Evolutionary conservation across 2,888 invertebrate species (phyloP), one percentile per base, ranked within the genome.

Genomic region (Dusona sp.): DNA sequence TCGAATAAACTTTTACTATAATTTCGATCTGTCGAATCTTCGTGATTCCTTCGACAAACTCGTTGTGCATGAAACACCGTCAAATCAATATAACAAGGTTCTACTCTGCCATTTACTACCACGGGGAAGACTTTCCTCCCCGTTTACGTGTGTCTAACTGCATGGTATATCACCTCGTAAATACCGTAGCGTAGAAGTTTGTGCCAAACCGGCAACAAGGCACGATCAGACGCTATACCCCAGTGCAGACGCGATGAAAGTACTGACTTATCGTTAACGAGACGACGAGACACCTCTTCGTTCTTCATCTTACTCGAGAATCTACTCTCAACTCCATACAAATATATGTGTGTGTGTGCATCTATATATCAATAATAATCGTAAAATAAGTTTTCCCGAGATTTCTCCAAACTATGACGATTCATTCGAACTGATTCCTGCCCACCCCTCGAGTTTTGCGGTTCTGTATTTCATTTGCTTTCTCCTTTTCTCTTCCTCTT

Each of bases 221-320:
- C 70, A 83, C 86, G 83, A 86, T 75, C 77, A 22, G 54, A 70
- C 64, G 42, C 72, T 45, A 65, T 38, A 29, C 29, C 38, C n/a
- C 25, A n/a, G 9, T n/a, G 45, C 38, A 74, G 29, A 72, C 45
- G 70, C 75, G 65, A 64, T 51, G 77, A 72, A 86, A 70, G 61
- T 54, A 70, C 86, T 61, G 86, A 86, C 75, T 73, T 70, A 29
- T 72, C 72, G 79, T 72, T 86, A 86, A 85, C 83, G 83, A 85
- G 83, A 29, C 70, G 64, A 48, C 77, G 83, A 83, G 77, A 77
- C 86, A 73, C 29, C 48, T 64, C 9, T 80, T 77, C 72, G 64
- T 70, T 79, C 19, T 67, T 38, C 38, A 38, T 77, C 65, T 64
- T 78, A 19, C 51, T 75, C 38, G 38, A 33, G 33, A 70, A 25